Conservation (phyloP, 2,888 invertebrate species). For the Cosmopolites sordidus region DNA sequence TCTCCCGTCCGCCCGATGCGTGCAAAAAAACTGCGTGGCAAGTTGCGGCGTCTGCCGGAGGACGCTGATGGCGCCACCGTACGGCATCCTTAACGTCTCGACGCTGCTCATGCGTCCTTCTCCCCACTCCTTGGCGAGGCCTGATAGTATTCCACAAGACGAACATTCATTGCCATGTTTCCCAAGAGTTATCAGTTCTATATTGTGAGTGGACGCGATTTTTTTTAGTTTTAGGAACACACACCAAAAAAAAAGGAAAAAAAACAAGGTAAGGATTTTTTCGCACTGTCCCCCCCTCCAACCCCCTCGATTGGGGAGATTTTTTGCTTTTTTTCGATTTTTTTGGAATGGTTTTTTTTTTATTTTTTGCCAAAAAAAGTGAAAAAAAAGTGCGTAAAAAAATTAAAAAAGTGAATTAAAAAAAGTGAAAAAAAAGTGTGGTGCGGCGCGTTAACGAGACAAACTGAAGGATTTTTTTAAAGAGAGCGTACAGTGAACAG, state of each 20-base stretch:
- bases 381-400: slow-evolving; percentile 19
- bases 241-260: slow-evolving; percentile 19
- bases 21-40: slow-evolving; percentile 36
- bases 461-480: too few relatives aligned
- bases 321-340: slow-evolving; percentile 29
- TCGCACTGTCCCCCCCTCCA: too few relatives aligned
- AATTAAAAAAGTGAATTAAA: slow-evolving; percentile 22
- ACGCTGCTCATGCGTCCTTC: slow-evolving; percentile 49
- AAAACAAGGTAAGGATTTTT: slow-evolving; percentile 43
- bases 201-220: slow-evolving; percentile 48
- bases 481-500: too few relatives aligned
- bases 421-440: slow-evolving; percentile 17
- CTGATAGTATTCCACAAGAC: slow-evolving; percentile 51
- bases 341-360: slow-evolving; percentile 26
- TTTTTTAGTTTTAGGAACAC: slow-evolving; percentile 46
- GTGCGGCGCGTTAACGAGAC: too few relatives aligned
- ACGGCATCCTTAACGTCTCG: slow-evolving; percentile 50
- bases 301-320: slow-evolving; percentile 8
- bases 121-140: slow-evolving; percentile 49
- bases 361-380: slow-evolving; percentile 19
- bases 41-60: slow-evolving; percentile 32
- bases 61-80: slow-evolving; percentile 45
- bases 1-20: slow-evolving; percentile 31
- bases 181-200: slow-evolving; percentile 51
- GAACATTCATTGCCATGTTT: slow-evolving; percentile 51